phyloP scores from a whole-genome alignment of 2,888 invertebrate species.

The Parascotia fuliginaria region DNA sequence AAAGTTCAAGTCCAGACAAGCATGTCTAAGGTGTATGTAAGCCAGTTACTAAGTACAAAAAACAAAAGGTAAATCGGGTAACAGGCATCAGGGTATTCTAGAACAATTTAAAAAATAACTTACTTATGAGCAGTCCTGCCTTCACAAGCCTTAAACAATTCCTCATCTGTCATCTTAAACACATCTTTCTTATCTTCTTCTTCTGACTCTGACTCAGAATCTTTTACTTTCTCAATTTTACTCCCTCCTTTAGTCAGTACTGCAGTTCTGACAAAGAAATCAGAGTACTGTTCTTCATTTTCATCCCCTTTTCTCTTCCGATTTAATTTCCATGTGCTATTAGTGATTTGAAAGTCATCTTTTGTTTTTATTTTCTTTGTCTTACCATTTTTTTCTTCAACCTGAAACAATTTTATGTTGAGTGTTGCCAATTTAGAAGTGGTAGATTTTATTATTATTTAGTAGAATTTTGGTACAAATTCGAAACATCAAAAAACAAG shows the following conservation, averaged over 20 bases:
- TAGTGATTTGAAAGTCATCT: conserved; percentile 66
- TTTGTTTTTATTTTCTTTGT: conserved; percentile 74
- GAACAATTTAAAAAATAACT: conserved; percentile 44
- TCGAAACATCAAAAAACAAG: too few relatives aligned
- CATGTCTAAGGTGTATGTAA: too few relatives aligned
- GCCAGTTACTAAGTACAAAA: too few relatives aligned
- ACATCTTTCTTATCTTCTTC: conserved; percentile 56
- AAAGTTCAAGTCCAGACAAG: too few relatives aligned
- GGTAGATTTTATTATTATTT: background rate
- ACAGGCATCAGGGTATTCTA: too few relatives aligned
- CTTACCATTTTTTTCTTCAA: conserved; percentile 71
- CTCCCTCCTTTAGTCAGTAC: conserved; percentile 65
- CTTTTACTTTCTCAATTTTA: conserved; percentile 57
- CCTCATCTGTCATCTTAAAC: conserved; percentile 89
- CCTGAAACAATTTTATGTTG: conserved; percentile 48
- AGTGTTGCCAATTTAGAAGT: background rate
- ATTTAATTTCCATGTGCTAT: conserved; percentile 71
- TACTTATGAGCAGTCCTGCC: conserved; percentile 95
- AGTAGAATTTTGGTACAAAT: too few relatives aligned
- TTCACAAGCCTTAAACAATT: conserved; percentile 91
- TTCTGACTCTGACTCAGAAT: conserved; percentile 54
- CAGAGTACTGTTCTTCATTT: conserved; percentile 61
- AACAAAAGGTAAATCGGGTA: too few relatives aligned
- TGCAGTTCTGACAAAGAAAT: conserved; percentile 71
- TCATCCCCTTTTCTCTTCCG: conserved; percentile 50